Conservation (phyloP, 2,888 invertebrate species). For the Nephrotoma appendiculata region DNA sequence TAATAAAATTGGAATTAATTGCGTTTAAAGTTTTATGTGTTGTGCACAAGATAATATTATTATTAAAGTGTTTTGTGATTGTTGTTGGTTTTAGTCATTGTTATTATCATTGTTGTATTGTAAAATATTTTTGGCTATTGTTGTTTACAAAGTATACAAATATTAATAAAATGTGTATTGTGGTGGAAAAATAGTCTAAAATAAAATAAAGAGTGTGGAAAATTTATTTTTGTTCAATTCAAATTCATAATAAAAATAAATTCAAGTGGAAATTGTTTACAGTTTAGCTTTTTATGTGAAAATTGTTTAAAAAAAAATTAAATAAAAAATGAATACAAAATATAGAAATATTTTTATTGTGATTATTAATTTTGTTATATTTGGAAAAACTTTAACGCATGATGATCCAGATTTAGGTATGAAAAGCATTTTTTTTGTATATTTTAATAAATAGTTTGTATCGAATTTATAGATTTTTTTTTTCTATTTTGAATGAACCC, state of each 20-base stretch:
- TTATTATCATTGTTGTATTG: not conserved
- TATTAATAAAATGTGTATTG: not conserved
- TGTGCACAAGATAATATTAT: too few relatives aligned
- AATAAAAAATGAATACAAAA: not conserved
- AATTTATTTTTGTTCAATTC: not conserved
- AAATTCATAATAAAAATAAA: not conserved
- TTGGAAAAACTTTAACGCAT: constrained; percentile 1
- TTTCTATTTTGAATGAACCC: not conserved
- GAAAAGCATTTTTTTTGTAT: not conserved
- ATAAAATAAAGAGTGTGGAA: not conserved
- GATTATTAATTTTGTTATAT: constrained; percentile 1
- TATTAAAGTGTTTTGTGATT: too few relatives aligned
- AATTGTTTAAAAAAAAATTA: not conserved
- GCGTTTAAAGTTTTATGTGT: not conserved
- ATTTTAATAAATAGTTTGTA: not conserved
- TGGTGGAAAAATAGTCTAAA: not conserved
- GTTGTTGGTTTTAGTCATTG: not conserved
- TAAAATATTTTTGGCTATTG: not conserved
- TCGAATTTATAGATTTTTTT: too few relatives aligned
- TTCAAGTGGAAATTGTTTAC: not conserved
- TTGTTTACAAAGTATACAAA: not conserved
- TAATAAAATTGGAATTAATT: not conserved
- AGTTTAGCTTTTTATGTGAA: not conserved
- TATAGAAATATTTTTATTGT: not conserved
- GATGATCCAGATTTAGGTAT: not conserved